A percentile compares a stretch with the other conserved stretches of the same genome.
Conservation (phyloP, 2,797 vertebrate genomes). For the Gymnodraco acuticeps region DNA sequence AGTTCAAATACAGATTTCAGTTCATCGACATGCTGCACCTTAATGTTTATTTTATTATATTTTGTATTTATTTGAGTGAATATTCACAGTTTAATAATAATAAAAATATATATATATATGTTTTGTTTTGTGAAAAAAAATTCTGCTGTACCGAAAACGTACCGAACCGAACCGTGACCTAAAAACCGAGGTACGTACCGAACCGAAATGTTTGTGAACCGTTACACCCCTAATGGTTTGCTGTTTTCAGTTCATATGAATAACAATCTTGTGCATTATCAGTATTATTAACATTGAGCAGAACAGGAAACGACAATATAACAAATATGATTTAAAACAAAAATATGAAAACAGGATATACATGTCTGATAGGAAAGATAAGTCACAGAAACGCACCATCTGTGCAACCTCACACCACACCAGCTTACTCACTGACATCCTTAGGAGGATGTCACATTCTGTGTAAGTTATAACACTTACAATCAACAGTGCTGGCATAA, state of each 20-base stretch:
- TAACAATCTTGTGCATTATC: not conserved
- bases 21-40: no score
- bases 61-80: no score
- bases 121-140: no score
- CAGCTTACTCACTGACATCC: constrained; percentile 38
- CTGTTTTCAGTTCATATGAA: not conserved
- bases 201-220: no score
- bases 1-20: no score
- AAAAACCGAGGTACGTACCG: no score
- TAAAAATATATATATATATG: no score
- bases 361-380: constrained; percentile 17
- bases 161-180: no score
- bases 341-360: not conserved
- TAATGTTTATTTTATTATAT: no score
- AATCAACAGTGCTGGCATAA: constrained; percentile 3
- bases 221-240: no score
- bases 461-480: constrained; percentile 45
- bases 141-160: no score
- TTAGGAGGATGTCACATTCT: constrained; percentile 45
- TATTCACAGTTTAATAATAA: no score
- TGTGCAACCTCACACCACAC: constrained; percentile 53
- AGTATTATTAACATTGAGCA: not conserved
- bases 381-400: constrained; percentile 46
- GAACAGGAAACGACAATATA: constrained; percentile 1
- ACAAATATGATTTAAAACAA: constrained; percentile 2